Base-by-base conservation (phyloP, 2,797 vertebrate genomes). In the Lutra lutra region DNA sequence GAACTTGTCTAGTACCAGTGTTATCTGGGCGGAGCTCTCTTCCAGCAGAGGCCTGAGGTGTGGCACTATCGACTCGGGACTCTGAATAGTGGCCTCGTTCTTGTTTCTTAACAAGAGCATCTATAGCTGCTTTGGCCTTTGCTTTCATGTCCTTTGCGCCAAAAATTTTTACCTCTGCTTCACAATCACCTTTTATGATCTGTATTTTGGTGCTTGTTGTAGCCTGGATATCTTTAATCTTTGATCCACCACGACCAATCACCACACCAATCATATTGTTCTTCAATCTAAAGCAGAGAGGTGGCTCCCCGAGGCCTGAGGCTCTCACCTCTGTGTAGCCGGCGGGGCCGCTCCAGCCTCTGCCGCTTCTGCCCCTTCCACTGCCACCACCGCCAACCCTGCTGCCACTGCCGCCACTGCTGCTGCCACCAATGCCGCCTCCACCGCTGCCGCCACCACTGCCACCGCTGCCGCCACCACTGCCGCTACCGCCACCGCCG, bases 61-160 rank as follows among this genome's bases (percentile, higher is more conserved):
- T 6, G 27, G 21, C 64, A 32, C 21, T 51, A 35, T 46, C 56
- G 40, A 35, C 32, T 27, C 4, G 15, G 40, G 21, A 20, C 77
- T 70, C 56, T 15, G 32, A 32, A 43, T 1, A 8, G 56, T 56
- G 56, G 1, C 17, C 17, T 38, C 4, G 96, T 80, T 97, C 87
- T 92, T 58, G 87, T 27, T 62, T 98, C 83, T 86, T 35, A 77
- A 99, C 10, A 92, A 99, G 73, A 23, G 98, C 96, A 6, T 99
- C 98, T 89, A 99, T 99, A 97, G 99, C 97, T 75, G 97, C 97
- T 96, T 99, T 99, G 86, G 99, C 99, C 98, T 99, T 99, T 79
- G 97, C 98, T 96, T 99, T 99, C 38, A 97, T 99, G 62, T 98
- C 98, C 18, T 32, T 0, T 1, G 96, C 98, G 14, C 99, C 99